A percentile compares a stretch with the other conserved stretches of the same genome.
phyloP scores from a whole-genome alignment of 2,888 invertebrate genomes.

The Nasonovia ribisnigri region DNA sequence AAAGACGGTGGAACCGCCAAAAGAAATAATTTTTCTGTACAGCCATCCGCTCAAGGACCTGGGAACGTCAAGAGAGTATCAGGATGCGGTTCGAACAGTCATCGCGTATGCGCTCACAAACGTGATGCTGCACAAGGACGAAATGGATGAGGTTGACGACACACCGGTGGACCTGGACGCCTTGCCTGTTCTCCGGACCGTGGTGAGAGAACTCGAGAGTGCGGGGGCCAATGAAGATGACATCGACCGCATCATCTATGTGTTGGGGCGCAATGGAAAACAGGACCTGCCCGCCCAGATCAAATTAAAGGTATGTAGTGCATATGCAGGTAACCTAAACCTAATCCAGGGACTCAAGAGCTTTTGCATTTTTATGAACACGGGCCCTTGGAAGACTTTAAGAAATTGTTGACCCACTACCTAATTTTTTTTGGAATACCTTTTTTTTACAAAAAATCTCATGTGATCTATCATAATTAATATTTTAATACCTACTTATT shows the following conservation, averaged over 20 bases:
- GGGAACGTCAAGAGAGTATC: not conserved
- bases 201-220: accelerated
- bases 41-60: not conserved
- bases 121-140: not conserved
- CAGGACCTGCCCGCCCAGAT: not conserved
- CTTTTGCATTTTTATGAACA: not conserved
- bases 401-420: no score
- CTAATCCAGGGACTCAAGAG: not conserved
- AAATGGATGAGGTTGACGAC: not conserved
- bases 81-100: not conserved
- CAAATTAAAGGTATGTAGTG: not conserved
- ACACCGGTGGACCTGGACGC: accelerated
- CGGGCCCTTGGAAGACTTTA: not conserved
- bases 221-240: not conserved
- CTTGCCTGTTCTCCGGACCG: not conserved
- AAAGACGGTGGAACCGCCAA: not conserved
- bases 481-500: no score
- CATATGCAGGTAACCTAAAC: no score
- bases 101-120: not conserved
- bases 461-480: no score
- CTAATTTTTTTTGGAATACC: no score
- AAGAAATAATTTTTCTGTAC: constrained; percentile 15
- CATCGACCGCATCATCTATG: not conserved
- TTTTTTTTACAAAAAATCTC: no score
- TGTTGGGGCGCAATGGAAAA: constrained; percentile 14